A percentile compares a stretch with the other conserved stretches of the same genome.
Evolutionary conservation across 2,888 invertebrate species (phyloP).

Genomic region (Cosmopolites sordidus): DNA sequence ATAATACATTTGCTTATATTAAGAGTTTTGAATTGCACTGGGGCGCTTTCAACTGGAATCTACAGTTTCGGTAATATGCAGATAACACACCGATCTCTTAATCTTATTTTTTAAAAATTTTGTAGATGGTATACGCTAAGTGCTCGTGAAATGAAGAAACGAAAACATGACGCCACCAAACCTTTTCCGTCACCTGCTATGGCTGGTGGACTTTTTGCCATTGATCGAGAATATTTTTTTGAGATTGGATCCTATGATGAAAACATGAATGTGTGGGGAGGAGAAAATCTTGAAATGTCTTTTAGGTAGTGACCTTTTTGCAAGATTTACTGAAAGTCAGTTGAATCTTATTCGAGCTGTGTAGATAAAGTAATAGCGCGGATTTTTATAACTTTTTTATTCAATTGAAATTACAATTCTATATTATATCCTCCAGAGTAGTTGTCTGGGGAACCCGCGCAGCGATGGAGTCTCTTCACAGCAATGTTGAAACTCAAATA

Average conservation of each 20-base stretch:
- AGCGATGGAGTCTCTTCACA: no score
- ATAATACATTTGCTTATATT: conserved; percentile 92
- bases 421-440: no score
- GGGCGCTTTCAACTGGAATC: conserved; percentile 98
- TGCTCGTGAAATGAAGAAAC: conserved; percentile 58
- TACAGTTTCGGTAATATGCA: conserved; percentile 73
- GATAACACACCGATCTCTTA: conserved; percentile 62
- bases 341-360: no score
- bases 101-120: background rate
- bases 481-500: no score
- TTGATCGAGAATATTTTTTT: conserved; percentile 80
- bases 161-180: conserved; percentile 61
- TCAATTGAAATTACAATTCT: no score
- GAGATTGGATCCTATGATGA: conserved; percentile 71
- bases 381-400: no score
- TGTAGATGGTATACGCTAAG: conserved; percentile 69
- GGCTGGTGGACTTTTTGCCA: conserved; percentile 93
- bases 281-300: conserved; percentile 95
- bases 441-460: no score
- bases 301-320: conserved; percentile 57
- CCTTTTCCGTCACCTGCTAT: conserved; percentile 81
- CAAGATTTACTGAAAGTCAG: no score
- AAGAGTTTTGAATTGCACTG: conserved; percentile 94
- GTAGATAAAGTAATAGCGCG: no score
- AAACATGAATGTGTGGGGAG: conserved; percentile 90